A percentile compares a stretch with the other conserved stretches of the same genome.
These are phyloP conservation scores for Pangasianodon hypophthalmus DNA, from an alignment of 2,113 vertebrate species.

Conservation along the genomic window DNA sequence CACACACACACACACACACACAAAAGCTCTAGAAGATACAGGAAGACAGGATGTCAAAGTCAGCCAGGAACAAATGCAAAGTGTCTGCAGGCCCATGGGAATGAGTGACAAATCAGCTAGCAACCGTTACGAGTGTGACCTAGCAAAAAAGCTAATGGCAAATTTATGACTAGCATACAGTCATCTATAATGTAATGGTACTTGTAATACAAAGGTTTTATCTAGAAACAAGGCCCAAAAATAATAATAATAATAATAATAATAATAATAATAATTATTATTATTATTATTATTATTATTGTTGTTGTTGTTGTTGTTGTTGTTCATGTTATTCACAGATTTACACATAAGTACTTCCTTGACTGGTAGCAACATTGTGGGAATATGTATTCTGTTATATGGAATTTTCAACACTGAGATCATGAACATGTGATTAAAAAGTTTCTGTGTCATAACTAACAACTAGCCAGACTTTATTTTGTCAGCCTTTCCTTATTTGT, in stretches of 20 bases:
- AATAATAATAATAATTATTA: too few species aligned
- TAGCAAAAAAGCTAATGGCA: background rate
- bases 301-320: too few species aligned
- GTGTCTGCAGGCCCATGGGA: conserved; percentile 12
- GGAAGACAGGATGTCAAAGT: conserved; percentile 37
- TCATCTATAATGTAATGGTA: background rate
- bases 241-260: too few species aligned
- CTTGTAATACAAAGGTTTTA: background rate
- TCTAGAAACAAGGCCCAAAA: background rate
- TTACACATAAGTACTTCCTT: background rate
- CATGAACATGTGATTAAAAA: background rate
- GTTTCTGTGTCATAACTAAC: background rate
- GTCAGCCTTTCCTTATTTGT: too few species aligned
- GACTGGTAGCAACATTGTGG: too few species aligned
- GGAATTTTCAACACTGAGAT: background rate
- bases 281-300: background rate
- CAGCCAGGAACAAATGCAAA: conserved; percentile 28
- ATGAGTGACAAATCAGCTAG: background rate
- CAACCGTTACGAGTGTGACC: background rate
- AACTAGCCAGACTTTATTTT: background rate
- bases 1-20: conserved; percentile 24
- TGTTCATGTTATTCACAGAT: background rate
- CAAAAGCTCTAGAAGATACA: conserved; percentile 19
- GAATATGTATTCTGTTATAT: too few species aligned
- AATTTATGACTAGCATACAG: background rate